Evolutionary conservation across 2,888 invertebrate genomes (phyloP).

Genomic region (Bembecia ichneumoniformis): DNA sequence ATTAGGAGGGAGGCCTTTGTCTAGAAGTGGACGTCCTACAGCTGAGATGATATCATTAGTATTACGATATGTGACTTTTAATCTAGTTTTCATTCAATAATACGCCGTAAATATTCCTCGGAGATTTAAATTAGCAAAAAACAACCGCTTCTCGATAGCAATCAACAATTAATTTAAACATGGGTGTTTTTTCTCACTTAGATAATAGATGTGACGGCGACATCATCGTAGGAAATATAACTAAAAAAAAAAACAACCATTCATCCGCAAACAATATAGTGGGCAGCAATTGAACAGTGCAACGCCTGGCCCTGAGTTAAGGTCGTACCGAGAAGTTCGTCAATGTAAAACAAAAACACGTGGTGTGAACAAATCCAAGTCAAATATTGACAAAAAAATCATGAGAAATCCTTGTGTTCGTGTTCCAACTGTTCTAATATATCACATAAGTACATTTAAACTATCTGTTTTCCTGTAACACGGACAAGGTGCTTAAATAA

Average conservation of each 20-base stretch:
- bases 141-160: constrained; percentile 43
- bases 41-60: too few relatives aligned
- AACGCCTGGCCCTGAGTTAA: constrained; percentile 31
- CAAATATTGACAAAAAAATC: constrained; percentile 9
- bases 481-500: too few relatives aligned
- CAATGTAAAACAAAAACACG: constrained; percentile 18
- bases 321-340: constrained; percentile 20
- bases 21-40: too few relatives aligned
- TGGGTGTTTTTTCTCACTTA: constrained; percentile 29
- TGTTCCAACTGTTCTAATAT: background rate
- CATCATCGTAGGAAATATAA: constrained; percentile 28
- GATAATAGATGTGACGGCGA: constrained; percentile 26
- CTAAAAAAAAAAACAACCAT: constrained; percentile 23
- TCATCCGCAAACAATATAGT: constrained; percentile 26
- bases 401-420: constrained; percentile 16
- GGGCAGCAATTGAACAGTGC: constrained; percentile 22
- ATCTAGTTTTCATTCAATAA: too few relatives aligned
- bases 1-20: too few relatives aligned
- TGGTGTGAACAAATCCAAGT: constrained; percentile 7
- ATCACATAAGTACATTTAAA: constrained; percentile 1
- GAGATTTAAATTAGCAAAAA: background rate
- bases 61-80: too few relatives aligned
- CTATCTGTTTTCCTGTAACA: background rate
- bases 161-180: constrained; percentile 51
- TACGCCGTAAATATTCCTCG: background rate